Evolutionary conservation across 2,888 invertebrate species (phyloP).

Genomic region (Cremastobaeus sp.): DNA sequence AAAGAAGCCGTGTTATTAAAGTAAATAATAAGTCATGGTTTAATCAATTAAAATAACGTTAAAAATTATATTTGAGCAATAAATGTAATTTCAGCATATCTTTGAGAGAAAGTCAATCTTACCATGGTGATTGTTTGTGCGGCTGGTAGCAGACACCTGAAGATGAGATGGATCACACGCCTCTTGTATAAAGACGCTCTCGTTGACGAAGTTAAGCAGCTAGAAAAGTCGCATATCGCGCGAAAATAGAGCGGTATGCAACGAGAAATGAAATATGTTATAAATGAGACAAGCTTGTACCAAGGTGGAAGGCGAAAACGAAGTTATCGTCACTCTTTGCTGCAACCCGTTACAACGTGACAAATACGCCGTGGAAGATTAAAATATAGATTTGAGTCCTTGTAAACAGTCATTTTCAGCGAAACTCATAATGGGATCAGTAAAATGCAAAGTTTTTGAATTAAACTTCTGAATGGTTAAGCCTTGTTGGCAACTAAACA

Average conservation of each 20-base stretch:
- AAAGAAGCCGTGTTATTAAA: too few relatives aligned
- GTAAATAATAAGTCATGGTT: too few relatives aligned
- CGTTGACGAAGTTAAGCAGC: conserved; percentile 73
- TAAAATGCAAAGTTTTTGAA: too few relatives aligned
- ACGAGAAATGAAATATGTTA: conserved; percentile 78
- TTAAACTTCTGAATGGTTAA: too few relatives aligned
- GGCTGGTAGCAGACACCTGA: conserved; percentile 75
- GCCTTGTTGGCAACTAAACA: too few relatives aligned
- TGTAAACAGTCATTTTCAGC: too few relatives aligned
- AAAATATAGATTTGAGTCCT: conserved; percentile 65
- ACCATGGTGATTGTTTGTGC: conserved; percentile 73
- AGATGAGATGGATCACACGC: conserved; percentile 69
- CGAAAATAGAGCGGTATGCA: conserved; percentile 74
- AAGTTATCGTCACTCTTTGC: conserved; percentile 49
- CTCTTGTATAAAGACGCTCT: conserved; percentile 75
- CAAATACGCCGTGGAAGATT: conserved; percentile 58
- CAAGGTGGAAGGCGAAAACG: conserved; percentile 58
- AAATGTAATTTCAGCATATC: background rate
- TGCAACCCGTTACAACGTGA: conserved; percentile 66
- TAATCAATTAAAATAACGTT: too few relatives aligned
- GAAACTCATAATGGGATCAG: too few relatives aligned
- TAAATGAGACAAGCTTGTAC: conserved; percentile 69
- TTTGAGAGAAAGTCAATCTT: conserved; percentile 60
- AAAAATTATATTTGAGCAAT: too few relatives aligned
- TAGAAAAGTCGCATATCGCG: conserved; percentile 73